Evolutionary conservation across 2,113 vertebrate species (phyloP), one percentile per base, ranked within the genome.

Genomic region (Mohoua ochrocephala): DNA sequence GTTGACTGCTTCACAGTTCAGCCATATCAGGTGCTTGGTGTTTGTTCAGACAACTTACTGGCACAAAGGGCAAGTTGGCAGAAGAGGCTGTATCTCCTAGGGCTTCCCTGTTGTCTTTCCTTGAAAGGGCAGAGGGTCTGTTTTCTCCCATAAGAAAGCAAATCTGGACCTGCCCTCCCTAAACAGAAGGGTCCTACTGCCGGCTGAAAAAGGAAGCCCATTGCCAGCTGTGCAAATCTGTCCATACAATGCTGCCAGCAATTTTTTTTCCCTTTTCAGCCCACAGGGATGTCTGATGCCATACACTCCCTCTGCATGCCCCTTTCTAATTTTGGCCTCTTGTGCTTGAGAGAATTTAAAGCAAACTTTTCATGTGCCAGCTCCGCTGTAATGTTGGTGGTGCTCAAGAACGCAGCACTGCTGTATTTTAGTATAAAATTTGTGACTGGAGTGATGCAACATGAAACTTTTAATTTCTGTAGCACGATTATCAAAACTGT

Each of bases 201-300:
- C 89, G 92, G 54, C 92, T 91, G 92, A 93, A 70, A 95, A 76
- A 47, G 71, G 54, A 80, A 93, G 56, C 60, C 33, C 37, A 4
- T 33, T 83, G 88, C 92, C 95, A 96, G 93, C 96, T 95, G 92
- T 93, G 93, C 93, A 92, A 93, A 95, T 96, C 94, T 97, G 92
- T 86, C 71, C 28, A 1, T 63, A 28, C 30, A 86, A 35, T 67
- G 33, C 86, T 95, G 93, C 91, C 94, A 97, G 91, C 73, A 85
- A 7, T 91, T 92, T 77, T 82, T 82, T 92, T 74, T 50, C 37
- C 28, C 30, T 94, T 79, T 89, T 35, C 44, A 91, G 73, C 91
- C 80, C 4, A 2, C 22, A 45, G 86, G 45, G 54, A 63, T 89
- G 45, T 81, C 35, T 91, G 67, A 69, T 88, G 71, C 91, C 83